A percentile compares a stretch with the other conserved stretches of the same genome.
These are phyloP conservation scores for Zeugodacus cucurbitae DNA, from an alignment of 1,140 invertebrate genomes.

Conservation along the genomic window DNA sequence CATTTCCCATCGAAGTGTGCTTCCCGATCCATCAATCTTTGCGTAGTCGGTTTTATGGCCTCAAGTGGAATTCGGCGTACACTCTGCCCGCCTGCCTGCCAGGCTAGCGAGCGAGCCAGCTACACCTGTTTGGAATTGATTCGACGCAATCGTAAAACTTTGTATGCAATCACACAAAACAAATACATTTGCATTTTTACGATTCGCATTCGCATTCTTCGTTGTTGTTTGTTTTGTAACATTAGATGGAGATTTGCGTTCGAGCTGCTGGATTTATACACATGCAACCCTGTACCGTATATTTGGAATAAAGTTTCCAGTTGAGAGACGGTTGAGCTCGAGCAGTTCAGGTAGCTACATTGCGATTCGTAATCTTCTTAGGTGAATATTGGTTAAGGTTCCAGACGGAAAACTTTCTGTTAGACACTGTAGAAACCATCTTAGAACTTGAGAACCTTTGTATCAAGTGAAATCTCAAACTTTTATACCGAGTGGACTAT, in stretches of 20 bases:
- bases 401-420: no score
- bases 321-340: no score
- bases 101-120: no score
- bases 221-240: not conserved
- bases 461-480: no score
- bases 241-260: not conserved
- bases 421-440: no score
- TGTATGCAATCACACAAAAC: not conserved
- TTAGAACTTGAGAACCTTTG: no score
- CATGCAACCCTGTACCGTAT: no score
- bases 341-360: no score
- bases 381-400: no score
- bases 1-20: slow-evolving; percentile 2
- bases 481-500: no score
- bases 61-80: not conserved
- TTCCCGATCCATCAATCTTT: not conserved
- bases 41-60: not conserved
- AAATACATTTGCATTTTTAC: slow-evolving; percentile 29
- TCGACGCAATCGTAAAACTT: slow-evolving; percentile 1
- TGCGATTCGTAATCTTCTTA: no score
- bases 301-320: not conserved
- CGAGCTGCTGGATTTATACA: not conserved
- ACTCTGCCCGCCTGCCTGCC: not conserved
- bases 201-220: not conserved
- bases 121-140: slow-evolving; percentile 35